Evolutionary conservation across 2,113 vertebrate genomes (phyloP).

Genomic region (Leucopsar rothschildi): DNA sequence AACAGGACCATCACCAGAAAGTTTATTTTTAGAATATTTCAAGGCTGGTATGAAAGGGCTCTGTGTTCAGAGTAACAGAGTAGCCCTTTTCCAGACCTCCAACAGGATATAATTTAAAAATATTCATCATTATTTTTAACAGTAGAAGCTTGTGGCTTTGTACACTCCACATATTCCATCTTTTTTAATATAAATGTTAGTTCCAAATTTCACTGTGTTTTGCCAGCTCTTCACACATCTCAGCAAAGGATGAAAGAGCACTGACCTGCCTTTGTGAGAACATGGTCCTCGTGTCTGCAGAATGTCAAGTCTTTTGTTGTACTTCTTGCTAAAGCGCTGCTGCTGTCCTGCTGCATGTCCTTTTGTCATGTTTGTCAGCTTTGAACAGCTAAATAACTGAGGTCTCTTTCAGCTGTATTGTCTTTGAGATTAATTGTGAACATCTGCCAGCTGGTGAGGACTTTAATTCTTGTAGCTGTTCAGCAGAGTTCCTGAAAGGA

Average conservation of each 20-base stretch:
- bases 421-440: conserved; percentile 1
- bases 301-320: background rate
- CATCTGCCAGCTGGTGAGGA: background rate
- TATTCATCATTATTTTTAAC: background rate
- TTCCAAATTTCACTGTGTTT: background rate
- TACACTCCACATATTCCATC: background rate
- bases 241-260: background rate
- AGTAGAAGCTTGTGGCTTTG: background rate
- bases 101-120: background rate
- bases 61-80: background rate
- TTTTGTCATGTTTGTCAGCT: background rate
- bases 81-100: background rate
- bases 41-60: background rate
- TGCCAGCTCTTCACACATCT: background rate
- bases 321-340: background rate
- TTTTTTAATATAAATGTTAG: background rate
- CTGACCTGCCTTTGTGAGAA: background rate
- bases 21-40: background rate
- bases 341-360: background rate
- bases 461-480: background rate
- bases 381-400: background rate
- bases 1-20: background rate
- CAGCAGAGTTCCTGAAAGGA: background rate
- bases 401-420: background rate
- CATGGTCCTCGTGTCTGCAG: background rate